A percentile compares a stretch with the other conserved stretches of the same genome.
phyloP scores from a whole-genome alignment of 2,113 vertebrate genomes.

The Sapajus apella region DNA sequence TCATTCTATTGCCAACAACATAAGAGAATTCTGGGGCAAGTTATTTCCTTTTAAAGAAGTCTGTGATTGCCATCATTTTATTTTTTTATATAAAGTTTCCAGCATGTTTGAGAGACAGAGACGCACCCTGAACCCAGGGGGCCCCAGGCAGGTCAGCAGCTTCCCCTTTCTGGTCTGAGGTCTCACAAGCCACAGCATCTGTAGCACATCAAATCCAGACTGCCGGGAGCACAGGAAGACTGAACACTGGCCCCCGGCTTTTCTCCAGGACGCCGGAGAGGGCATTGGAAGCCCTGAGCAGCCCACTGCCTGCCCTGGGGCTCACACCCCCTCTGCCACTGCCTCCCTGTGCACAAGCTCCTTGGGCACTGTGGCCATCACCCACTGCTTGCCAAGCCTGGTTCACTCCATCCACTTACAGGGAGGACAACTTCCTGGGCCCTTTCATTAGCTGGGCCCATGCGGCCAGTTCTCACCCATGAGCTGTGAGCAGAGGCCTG shows the following conservation, averaged over 20 bases:
- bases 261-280: background rate
- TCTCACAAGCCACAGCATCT: background rate
- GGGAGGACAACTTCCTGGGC: background rate
- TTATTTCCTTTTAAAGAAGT: background rate
- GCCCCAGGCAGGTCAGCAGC: accelerated
- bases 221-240: background rate
- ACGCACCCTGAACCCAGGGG: accelerated
- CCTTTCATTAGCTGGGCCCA: background rate
- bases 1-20: background rate
- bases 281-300: background rate
- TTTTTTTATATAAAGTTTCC: background rate
- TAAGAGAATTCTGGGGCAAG: background rate
- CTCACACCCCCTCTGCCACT: background rate
- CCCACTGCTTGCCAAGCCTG: background rate
- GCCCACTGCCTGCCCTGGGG: no score
- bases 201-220: accelerated
- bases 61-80: background rate
- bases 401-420: background rate
- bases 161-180: background rate
- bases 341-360: accelerated
- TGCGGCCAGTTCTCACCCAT: background rate
- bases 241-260: background rate
- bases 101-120: accelerated
- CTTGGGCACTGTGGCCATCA: background rate
- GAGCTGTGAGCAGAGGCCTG: background rate